Base-by-base conservation (phyloP, 2,113 vertebrate genomes). In the Semnornis frantzii region DNA sequence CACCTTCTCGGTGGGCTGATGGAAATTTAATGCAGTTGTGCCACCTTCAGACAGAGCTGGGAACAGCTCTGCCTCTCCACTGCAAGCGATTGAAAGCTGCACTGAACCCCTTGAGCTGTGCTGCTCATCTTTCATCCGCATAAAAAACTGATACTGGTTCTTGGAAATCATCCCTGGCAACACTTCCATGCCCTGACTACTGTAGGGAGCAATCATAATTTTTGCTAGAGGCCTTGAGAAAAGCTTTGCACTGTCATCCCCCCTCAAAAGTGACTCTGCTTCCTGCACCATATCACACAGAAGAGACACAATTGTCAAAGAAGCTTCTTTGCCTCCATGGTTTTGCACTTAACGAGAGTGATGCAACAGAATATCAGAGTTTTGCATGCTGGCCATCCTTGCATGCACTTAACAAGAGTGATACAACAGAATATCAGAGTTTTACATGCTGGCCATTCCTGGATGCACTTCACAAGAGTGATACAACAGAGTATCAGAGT, bases 21-120 rank as follows among this genome's bases (percentile, higher is more conserved):
- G 30, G 46, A 74, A 57, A 5, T 63, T 69, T 89, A 87, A 95
- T 66, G 5, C 85, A 28, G 2, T 55, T 76, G 55, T 79, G 93
- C 96, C 90, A 92, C 25, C 94, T 95, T 30, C 93, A 91, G 96
- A 66, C 85, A 25, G 71, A 1, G 10, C 17, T 85, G 68, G 71
- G 89, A 92, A 94, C 0, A 5, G 71, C 82, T 2, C 25, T 4
- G 31, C 12, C 58, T 42, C 25, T 12, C 23, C 39, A 6, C 4
- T 30, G 25, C 37, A 59, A 6, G 3, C 14, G 5, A 3, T 17
- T 72, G 57, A 30, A 48, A 39, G 60, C 60, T 62, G 64, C 52
- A 6, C 42, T 25, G 30, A 70, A 15, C 14, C 63, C n/a, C 21
- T 18, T 13, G 6, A 68, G 12, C 60, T 44, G 33, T 21, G 34